A percentile compares a stretch with the other conserved stretches of the same genome.
Evolutionary conservation across 2,113 vertebrate genomes (phyloP).

Genomic region (Sus scrofa): DNA sequence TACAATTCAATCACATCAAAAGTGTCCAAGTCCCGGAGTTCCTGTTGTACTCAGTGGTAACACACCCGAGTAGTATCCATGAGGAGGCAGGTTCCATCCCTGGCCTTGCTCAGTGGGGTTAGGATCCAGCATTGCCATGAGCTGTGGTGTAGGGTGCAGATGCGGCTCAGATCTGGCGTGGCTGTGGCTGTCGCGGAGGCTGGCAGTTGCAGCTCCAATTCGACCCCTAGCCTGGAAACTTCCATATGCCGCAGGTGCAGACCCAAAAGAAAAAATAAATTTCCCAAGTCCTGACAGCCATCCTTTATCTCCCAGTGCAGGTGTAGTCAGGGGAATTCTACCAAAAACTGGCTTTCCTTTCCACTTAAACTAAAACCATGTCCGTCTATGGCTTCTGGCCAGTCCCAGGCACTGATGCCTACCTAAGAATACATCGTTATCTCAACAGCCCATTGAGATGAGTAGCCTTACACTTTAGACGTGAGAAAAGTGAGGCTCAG

Average conservation of each 20-base stretch:
- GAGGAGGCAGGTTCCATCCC: too few relatives aligned
- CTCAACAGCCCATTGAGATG: background rate
- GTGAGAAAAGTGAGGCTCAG: background rate
- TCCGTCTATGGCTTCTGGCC: background rate
- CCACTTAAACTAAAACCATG: background rate
- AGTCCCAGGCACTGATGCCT: background rate
- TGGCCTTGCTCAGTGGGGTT: too few relatives aligned
- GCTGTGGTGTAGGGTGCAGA: too few relatives aligned
- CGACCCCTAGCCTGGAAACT: too few relatives aligned
- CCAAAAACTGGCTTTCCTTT: background rate
- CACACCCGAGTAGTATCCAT: too few relatives aligned
- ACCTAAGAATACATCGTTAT: background rate
- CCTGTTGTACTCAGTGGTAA: too few relatives aligned
- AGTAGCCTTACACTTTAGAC: slow-evolving; percentile 3
- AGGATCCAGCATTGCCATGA: too few relatives aligned
- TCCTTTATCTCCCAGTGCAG: background rate
- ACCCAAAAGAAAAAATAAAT: background rate
- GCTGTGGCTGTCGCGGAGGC: too few relatives aligned
- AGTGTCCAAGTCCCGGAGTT: background rate
- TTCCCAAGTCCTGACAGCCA: background rate
- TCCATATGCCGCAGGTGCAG: too few relatives aligned
- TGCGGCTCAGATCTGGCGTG: too few relatives aligned
- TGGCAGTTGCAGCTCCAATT: too few relatives aligned
- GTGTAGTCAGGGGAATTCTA: background rate
- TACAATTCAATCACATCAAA: background rate